phyloP scores from a whole-genome alignment of 2,797 vertebrate genomes.

The Uromys caudimaculatus region DNA sequence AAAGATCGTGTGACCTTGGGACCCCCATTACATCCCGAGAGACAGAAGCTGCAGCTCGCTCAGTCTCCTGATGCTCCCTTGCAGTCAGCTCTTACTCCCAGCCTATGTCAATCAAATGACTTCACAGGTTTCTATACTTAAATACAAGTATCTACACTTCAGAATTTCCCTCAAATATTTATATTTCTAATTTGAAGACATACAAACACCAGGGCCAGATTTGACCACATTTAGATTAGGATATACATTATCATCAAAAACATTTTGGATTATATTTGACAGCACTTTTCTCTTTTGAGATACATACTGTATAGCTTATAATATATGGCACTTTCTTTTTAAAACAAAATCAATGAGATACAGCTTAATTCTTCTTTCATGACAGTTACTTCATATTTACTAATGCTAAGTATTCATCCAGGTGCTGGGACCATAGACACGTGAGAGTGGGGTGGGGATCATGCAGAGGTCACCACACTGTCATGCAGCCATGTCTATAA shows the following conservation, averaged over 20 bases:
- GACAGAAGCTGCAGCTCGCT: not conserved
- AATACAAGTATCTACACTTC: constrained; percentile 39
- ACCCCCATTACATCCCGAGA: not conserved
- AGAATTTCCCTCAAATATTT: constrained; percentile 24
- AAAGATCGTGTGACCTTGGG: not conserved
- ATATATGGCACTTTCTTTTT: not conserved
- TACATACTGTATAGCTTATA: not conserved
- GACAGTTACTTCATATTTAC: not conserved
- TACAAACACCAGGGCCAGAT: not conserved
- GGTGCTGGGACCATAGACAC: not conserved
- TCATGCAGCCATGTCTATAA: not conserved
- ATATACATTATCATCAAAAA: not conserved
- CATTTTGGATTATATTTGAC: constrained; percentile 51
- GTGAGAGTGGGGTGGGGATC: not conserved
- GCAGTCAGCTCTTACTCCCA: not conserved
- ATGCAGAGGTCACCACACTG: not conserved
- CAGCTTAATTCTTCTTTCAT: not conserved
- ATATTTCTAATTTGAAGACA: constrained; percentile 33
- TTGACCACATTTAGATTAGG: constrained; percentile 8
- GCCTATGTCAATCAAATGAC: not conserved
- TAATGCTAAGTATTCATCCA: not conserved
- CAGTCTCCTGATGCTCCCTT: not conserved
- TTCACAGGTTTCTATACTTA: not conserved
- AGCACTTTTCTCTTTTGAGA: constrained; percentile 42
- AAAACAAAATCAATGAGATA: not conserved